Evolutionary conservation across 2,888 invertebrate genomes (phyloP), one percentile per base, ranked within the genome.

Genomic region (Malacosoma neustria): DNA sequence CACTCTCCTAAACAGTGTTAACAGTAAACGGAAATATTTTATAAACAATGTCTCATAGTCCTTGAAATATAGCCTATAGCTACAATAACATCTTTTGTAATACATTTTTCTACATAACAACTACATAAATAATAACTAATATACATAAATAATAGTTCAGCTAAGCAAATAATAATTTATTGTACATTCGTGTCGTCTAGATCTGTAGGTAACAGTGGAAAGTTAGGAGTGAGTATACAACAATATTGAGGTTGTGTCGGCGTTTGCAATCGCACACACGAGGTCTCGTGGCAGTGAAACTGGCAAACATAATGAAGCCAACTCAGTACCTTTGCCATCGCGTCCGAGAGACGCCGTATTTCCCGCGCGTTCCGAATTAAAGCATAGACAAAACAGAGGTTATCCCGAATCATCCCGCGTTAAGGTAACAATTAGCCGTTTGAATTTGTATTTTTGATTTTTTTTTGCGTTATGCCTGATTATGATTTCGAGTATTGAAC

Each of bases 371-470:
- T 56, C 38, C 4, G 12, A 46, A 54, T 61, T 72, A 61, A 72
- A 62, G 72, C 56, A 53, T 66, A 46, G 37, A 46, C 36, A 11
- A 37, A 32, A 48, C 51, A 48, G 43, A 35, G 38, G 43, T 43
- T 52, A 57, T 62, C 61, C 63, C 60, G 59, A 61, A 48, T 59
- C 41, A 58, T 74, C 65, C 69, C 72, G 70, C 65, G 68, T 43
- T 54, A 66, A 77, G 73, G 72, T 74, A 76, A 66, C 47, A 46
- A 50, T 37, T 39, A 43, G 37, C 40, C 42, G 46, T 38, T 30
- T 45, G 41, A 50, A 43, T 41, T 42, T 46, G 33, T 36, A 37
- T 45, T 42, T 48, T 37, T 36, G 29, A 44, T 35, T 38, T 31
- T 45, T 53, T 41, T 49, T 43, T 41, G 46, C 13, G 13, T 14